Base-by-base conservation (phyloP, 2,888 invertebrate genomes). In the Oligia fasciuncula region DNA sequence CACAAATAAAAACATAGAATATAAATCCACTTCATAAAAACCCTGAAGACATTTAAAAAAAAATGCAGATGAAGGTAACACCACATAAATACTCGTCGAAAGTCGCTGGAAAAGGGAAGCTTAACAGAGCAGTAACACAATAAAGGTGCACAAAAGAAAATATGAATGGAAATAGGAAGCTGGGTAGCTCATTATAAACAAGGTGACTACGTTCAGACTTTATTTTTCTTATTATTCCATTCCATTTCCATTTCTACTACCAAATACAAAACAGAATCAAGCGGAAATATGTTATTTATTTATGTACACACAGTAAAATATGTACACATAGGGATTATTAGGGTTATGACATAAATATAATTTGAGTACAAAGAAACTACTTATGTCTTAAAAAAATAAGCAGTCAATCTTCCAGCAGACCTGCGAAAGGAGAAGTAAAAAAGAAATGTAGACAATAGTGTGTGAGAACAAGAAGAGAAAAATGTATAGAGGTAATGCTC, bases 181-280 rank as follows among this genome's bases (percentile, higher is more conserved):
- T 17, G 46, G 2, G 6, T 23, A 29, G 8, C 40, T 65, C 19
- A n/a, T 40, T 40, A 40, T 51, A 13, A n/a, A 19, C 13, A n/a
- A 46, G 46, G 1, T 35, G 13, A 5, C 14, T 46, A 78, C 43
- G 23, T 70, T n/a, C 5, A 57, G 3, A 43, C 23, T 49, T n/a
- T 14, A 43, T 0, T 46, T 46, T 49, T 19, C 3, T 17, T 43
- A 43, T n/a, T 49, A 57, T 46, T 76, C 29, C 29, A 29, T 29
- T 29, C 29, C 29, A 29, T 29, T 62, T 67, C 73, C 76, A 60
- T 73, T 73, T 63, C 19, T 78, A 76, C 57, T 71, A 54, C 46
- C 35, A 49, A 84, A 68, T 83, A 84, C 62, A 66, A 79, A 80
- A 80, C 85, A 86, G 80, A 88, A 88, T 90, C 75, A 83, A 85